Base-by-base conservation (phyloP, 92 coral and sea anemone genomes). In the Siderastrea radians region DNA sequence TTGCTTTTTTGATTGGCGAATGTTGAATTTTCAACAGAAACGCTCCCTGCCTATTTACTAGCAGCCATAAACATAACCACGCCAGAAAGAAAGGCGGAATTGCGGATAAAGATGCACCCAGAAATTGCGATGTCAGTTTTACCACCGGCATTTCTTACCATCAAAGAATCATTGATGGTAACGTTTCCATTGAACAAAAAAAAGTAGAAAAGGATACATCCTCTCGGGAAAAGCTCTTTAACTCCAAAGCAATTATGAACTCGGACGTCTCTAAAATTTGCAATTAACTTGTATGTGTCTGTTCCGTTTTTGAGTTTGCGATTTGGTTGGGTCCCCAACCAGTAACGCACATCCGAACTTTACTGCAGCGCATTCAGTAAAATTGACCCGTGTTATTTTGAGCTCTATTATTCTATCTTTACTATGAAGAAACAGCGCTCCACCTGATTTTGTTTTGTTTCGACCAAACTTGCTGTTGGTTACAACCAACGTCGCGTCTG, bases 291-390 rank as follows among this genome's bases (percentile, higher is more conserved):
- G 38, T 26, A 26, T 26, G 38, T 26, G 38, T 26, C 38, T 26
- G 38, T 26, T 26, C 38, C 0, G 38, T 26, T 26, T 26, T 26
- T 26, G 38, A 26, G 0, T 26, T 26, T 26, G 38, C 38, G 38
- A 26, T 26, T 26, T 26, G 38, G 0, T 26, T 26, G 38, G 38
- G 38, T 26, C 38, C 38, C 38, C 38, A 26, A 26, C 38, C 38
- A 26, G 38, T 26, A 26, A 26, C 38, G 38, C 38, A 26, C 38
- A 26, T 26, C 38, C 38, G 0, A 26, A 26, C 38, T 26, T 26
- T 15, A 38, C 2, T 15, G 89, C 84, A n/a, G n/a, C 55, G 55
- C 83, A 68, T 51, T 51, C 7, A 38, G 64, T 86, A 16, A 16
- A 86, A 10, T 67, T 67, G n/a, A 66, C 62, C 19, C 49, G 7